Evolutionary conservation across 1,140 invertebrate species (phyloP).

Genomic region (Pogonognathellus flavescens): DNA sequence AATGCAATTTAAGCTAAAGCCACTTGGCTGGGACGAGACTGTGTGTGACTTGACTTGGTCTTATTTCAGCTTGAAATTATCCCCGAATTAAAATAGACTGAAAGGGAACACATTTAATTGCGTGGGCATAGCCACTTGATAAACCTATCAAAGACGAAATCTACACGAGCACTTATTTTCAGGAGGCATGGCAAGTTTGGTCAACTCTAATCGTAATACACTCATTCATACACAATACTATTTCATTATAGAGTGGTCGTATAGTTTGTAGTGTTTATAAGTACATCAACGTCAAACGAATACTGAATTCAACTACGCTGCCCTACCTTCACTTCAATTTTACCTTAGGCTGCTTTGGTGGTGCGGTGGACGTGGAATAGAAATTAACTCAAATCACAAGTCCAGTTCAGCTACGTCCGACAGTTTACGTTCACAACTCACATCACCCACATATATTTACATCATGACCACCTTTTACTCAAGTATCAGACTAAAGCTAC

Average conservation of each 20-base stretch:
- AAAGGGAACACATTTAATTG: conserved; percentile 59
- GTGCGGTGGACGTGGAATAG: not conserved
- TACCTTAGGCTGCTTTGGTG: not conserved
- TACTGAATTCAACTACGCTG: not conserved
- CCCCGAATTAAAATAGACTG: conserved; percentile 58
- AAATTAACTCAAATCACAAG: conserved; percentile 12
- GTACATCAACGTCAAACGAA: not conserved
- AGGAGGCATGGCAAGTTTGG: conserved; percentile 24
- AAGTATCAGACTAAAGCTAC: not conserved
- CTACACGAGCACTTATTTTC: conserved; percentile 44
- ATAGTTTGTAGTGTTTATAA: not conserved
- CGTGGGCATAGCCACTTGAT: conserved; percentile 56
- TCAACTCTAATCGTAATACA: conserved; percentile 7
- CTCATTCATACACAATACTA: conserved; percentile 20
- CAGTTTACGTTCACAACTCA: conserved; percentile 11
- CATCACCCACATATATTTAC: not conserved
- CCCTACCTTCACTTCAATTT: conserved; percentile 6
- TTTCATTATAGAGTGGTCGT: not conserved
- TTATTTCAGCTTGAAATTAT: conserved; percentile 47
- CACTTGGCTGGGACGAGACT: not conserved
- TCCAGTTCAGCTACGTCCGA: conserved; percentile 7
- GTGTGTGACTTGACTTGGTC: not conserved
- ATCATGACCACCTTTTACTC: not conserved
- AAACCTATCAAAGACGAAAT: conserved; percentile 56
- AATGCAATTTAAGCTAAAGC: not conserved